These are phyloP conservation scores for Muscidifurax raptorellus DNA, from an alignment of 1,140 invertebrate genomes.

Conservation along the genomic window DNA sequence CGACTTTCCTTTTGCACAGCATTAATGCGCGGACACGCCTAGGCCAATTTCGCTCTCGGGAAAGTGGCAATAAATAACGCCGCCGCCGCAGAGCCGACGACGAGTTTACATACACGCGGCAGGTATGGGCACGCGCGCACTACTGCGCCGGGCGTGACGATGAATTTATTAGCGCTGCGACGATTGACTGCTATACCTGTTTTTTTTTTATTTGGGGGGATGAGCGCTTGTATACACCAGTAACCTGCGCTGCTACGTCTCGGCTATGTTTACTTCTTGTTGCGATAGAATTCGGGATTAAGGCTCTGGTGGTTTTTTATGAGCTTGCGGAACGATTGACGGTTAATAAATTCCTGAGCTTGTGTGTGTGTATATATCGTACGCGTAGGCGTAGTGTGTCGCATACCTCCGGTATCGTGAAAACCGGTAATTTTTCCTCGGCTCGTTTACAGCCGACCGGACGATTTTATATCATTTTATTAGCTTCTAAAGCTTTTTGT, in stretches of 20 bases:
- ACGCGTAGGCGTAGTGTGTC: no score
- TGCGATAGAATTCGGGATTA: no score
- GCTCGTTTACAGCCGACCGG: no score
- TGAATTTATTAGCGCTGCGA: constrained; percentile 9
- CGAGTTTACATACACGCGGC: not conserved
- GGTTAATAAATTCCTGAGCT: no score
- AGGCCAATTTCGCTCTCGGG: not conserved
- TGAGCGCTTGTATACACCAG: not conserved
- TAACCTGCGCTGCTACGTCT: no score
- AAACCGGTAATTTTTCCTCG: no score
- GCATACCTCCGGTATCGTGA: no score
- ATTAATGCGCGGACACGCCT: constrained; percentile 41
- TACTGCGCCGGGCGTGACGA: not conserved
- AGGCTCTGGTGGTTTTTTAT: not conserved
- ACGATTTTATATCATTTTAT: no score
- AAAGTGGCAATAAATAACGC: constrained; percentile 31
- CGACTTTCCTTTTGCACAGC: not conserved
- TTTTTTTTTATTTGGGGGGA: not conserved
- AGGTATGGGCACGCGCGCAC: not conserved
- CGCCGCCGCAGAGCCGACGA: not conserved
- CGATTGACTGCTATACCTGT: not conserved
- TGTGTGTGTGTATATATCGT: no score
- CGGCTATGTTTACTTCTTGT: not conserved
- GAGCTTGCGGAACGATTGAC: no score
- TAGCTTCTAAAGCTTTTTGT: no score